Conservation (phyloP, 2,113 vertebrate species). For the Cyprinus carpio region DNA sequence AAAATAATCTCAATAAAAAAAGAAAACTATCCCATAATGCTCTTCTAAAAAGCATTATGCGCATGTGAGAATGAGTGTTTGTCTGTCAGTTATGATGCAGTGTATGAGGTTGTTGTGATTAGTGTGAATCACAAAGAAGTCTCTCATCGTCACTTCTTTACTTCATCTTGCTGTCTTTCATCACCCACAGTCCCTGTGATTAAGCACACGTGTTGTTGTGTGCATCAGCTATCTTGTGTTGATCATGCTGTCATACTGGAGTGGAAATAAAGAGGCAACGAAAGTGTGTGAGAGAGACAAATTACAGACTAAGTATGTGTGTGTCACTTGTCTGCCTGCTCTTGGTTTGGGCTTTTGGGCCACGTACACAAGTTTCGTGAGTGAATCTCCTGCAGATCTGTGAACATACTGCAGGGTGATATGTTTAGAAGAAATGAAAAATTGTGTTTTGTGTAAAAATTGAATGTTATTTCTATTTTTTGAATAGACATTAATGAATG, state of each 20-base stretch:
- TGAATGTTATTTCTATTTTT: neutral
- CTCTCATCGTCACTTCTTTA: neutral
- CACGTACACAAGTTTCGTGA: conserved; percentile 5
- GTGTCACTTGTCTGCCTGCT: neutral
- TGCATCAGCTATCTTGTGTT: conserved; percentile 3
- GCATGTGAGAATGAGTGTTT: neutral
- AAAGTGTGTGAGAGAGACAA: neutral
- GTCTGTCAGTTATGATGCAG: neutral
- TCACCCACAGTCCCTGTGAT: conserved; percentile 6
- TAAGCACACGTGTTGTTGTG: conserved; percentile 28
- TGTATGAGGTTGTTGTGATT: neutral
- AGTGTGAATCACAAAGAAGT: neutral
- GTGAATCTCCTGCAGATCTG: neutral
- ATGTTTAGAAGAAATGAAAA: neutral
- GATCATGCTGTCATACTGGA: neutral
- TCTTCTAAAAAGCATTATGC: conserved; percentile 1
- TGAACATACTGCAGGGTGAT: neutral
- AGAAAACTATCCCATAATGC: neutral
- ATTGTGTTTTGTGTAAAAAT: neutral
- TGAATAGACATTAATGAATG: neutral
- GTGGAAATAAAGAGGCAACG: neutral
- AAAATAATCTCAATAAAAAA: neutral
- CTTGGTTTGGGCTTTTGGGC: conserved; percentile 12
- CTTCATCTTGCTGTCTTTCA: neutral
- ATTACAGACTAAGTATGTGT: neutral